phyloP scores from a whole-genome alignment of 2,797 vertebrate genomes.

The Esox masquinongy region DNA sequence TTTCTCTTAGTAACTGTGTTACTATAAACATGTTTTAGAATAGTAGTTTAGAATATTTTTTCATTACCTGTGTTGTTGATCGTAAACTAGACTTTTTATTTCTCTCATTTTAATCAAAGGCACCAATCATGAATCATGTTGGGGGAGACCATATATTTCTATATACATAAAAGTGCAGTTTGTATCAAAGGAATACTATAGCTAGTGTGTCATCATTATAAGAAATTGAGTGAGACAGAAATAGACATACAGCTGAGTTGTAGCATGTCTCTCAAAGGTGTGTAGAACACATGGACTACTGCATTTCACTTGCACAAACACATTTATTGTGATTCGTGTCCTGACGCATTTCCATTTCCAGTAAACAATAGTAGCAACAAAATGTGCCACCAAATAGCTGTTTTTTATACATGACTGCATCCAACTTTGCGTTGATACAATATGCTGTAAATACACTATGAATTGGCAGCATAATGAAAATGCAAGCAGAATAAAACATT shows the following conservation, averaged over 20 bases:
- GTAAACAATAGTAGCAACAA: background rate
- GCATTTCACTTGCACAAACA: background rate
- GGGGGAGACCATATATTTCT: too few species aligned
- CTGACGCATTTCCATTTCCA: background rate
- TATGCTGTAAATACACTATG: background rate
- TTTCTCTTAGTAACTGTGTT: too few species aligned
- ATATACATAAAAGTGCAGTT: background rate
- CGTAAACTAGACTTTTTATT: too few species aligned
- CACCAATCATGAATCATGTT: too few species aligned
- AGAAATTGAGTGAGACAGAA: background rate
- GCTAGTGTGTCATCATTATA: background rate
- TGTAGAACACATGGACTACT: background rate
- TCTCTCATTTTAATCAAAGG: too few species aligned
- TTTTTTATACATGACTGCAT: background rate
- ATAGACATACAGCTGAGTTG: background rate
- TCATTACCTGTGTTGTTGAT: too few species aligned
- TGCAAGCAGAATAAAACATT: constrained; percentile 25
- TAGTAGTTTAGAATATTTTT: too few species aligned
- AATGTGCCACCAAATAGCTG: background rate
- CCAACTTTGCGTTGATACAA: background rate
- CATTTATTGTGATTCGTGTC: background rate
- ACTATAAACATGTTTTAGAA: too few species aligned
- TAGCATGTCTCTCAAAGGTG: background rate
- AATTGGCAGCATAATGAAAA: constrained; percentile 10
- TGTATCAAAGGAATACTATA: background rate